Base-by-base conservation (phyloP, 1,140 invertebrate genomes). In the Sitodiplosis mosellana region DNA sequence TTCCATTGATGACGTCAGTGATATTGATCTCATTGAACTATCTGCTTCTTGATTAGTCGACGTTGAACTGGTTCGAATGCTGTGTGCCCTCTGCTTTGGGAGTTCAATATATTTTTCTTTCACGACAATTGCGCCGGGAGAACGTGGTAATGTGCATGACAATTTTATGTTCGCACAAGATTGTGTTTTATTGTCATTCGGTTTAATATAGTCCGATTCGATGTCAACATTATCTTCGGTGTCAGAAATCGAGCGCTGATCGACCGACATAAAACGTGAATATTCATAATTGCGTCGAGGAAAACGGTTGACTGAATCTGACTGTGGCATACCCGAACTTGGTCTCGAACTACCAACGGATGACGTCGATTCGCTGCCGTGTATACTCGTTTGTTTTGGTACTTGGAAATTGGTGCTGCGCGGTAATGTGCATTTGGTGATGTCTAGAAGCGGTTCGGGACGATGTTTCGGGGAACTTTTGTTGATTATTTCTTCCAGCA, bases 31-130 rank as follows among this genome's bases (percentile, higher is more conserved):
- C 2, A 5, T n/a, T n/a, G n/a, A n/a, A n/a, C n/a, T 12, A 12
- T 43, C 18, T 7, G n/a, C 4, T 4, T 18, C 11, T 12, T 43
- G n/a, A 18, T 18, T 6, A 10, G 5, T 43, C 12, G 36, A n/a
- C 17, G 18, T 7, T 18, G 18, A 43, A 27, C 70, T 64, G 27
- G 60, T 65, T 49, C 69, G 64, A 53, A 68, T 69, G 55, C 67
- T 69, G 46, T 59, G 65, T 19, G 69, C 60, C 40, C 68, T 57
- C 18, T 67, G 64, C 53, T 66, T 64, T 4, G 63, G 61, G 1
- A 69, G 65, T 52, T 70, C 69, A 10, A 71, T 68, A 49, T 61
- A 70, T 27, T 57, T 56, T 53, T 69, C 68, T 54, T 67, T 70
- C 15, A 69, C 58, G 12, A 67, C 51, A 18, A 69, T 56, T 3